phyloP scores from a whole-genome alignment of 2,888 invertebrate genomes.

The Euphydryas editha region DNA sequence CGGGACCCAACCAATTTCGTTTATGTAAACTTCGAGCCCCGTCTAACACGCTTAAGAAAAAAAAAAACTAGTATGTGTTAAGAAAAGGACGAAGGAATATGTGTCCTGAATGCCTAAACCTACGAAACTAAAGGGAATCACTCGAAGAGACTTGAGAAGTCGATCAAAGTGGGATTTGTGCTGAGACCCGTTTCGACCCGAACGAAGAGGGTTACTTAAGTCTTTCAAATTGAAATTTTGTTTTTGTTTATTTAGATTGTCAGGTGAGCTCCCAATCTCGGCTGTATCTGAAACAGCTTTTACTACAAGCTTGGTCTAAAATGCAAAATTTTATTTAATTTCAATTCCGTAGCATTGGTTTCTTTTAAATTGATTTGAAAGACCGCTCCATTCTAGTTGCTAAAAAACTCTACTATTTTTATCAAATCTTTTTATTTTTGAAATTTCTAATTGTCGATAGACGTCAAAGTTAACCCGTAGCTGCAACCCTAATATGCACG shows the following conservation, averaged over 20 bases:
- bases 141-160: conserved; percentile 57
- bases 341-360: background rate
- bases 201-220: conserved; percentile 55
- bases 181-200: conserved; percentile 55
- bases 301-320: conserved; percentile 6
- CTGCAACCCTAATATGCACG: conserved; percentile 51
- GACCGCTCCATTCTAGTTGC: background rate
- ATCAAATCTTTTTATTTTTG: background rate
- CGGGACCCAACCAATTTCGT: conserved; percentile 39
- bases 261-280: conserved; percentile 56
- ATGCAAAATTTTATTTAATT: conserved; percentile 17
- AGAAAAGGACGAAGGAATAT: conserved; percentile 45
- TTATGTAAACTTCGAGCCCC: conserved; percentile 40
- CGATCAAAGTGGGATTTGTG: conserved; percentile 78
- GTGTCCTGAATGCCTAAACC: conserved; percentile 60
- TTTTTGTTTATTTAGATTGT: conserved; percentile 69
- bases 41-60: conserved; percentile 34
- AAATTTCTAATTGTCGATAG: conserved; percentile 21
- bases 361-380: background rate
- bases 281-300: conserved; percentile 38
- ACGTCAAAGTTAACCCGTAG: conserved; percentile 42
- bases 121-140: conserved; percentile 60
- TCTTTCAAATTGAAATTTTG: conserved; percentile 71
- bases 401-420: background rate
- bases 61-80: conserved; percentile 43